Evolutionary conservation across 2,888 invertebrate genomes (phyloP).

Genomic region (Ligdia adustata): DNA sequence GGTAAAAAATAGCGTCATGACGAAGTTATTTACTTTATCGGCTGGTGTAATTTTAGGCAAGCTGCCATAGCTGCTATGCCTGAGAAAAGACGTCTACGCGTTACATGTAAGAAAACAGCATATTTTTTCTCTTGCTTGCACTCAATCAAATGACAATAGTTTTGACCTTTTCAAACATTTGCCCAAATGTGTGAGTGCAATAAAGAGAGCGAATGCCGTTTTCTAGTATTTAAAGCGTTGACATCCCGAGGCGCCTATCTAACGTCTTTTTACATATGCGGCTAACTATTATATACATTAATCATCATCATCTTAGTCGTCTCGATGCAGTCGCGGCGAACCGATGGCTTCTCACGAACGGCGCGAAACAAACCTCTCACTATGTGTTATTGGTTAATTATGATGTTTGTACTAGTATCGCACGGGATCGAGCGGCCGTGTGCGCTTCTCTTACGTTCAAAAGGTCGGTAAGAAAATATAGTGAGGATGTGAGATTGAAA

Average conservation of each 20-base stretch:
- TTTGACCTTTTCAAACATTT: too few species aligned
- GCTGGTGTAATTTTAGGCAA: slow-evolving; percentile 27
- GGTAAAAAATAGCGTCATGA: slow-evolving; percentile 32
- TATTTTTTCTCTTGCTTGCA: too few species aligned
- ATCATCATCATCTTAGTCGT: slow-evolving; percentile 69
- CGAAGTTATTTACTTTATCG: slow-evolving; percentile 15
- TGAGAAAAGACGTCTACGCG: too few species aligned
- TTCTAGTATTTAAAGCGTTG: too few species aligned
- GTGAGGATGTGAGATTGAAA: slow-evolving; percentile 81
- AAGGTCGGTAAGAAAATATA: slow-evolving; percentile 83
- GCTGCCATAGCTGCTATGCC: slow-evolving; percentile 51
- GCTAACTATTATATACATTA: slow-evolving; percentile 82
- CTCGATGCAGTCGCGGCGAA: slow-evolving; percentile 79
- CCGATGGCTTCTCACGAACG: slow-evolving; percentile 83
- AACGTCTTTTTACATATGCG: slow-evolving; percentile 77
- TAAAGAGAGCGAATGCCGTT: too few species aligned
- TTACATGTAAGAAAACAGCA: too few species aligned
- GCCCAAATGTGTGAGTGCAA: too few species aligned
- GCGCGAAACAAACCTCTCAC: slow-evolving; percentile 76
- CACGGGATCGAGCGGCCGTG: slow-evolving; percentile 80
- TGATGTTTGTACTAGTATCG: slow-evolving; percentile 78
- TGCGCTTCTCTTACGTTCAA: slow-evolving; percentile 79
- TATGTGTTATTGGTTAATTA: slow-evolving; percentile 76
- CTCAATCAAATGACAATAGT: too few species aligned
- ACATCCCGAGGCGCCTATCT: slow-evolving; percentile 61